phyloP scores from a whole-genome alignment of 2,888 invertebrate species.

The Euspilapteryx auroguttella region DNA sequence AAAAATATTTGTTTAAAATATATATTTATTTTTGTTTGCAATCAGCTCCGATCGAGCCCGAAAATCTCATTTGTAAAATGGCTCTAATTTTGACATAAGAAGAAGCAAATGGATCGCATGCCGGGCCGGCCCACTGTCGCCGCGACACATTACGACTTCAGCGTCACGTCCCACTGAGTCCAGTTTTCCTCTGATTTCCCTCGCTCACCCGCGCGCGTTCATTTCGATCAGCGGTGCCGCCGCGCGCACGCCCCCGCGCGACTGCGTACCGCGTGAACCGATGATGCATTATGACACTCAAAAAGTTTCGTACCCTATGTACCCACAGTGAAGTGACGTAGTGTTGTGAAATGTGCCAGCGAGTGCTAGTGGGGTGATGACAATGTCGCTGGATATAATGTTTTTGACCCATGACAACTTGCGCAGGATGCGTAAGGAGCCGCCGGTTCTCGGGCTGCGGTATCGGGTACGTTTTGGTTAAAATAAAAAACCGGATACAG shows the following conservation, averaged over 20 bases:
- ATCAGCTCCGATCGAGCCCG: no score
- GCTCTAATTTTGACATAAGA: no score
- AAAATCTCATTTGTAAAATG: no score
- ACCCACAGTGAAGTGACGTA: not conserved
- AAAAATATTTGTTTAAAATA: no score
- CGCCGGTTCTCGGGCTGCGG: conserved; percentile 42
- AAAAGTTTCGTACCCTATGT: conserved; percentile 11
- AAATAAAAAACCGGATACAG: no score
- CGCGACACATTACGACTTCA: no score
- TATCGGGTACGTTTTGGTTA: conserved; percentile 36
- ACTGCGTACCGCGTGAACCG: conserved; percentile 18
- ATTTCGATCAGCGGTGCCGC: conserved; percentile 2
- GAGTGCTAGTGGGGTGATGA: conserved; percentile 5
- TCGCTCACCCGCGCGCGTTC: conserved; percentile 1
- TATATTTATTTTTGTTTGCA: no score
- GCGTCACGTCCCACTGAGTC: no score
- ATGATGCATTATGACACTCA: conserved; percentile 56
- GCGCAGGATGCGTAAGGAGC: conserved; percentile 49
- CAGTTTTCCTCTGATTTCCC: not conserved
- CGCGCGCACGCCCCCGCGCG: conserved; percentile 17
- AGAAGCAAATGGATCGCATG: no score
- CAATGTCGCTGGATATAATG: conserved; percentile 54
- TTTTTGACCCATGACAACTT: conserved; percentile 56
- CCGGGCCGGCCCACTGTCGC: no score
- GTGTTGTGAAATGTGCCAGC: not conserved